Evolutionary conservation across 2,113 vertebrate genomes (phyloP).

Genomic region (Salvelinus fontinalis): DNA sequence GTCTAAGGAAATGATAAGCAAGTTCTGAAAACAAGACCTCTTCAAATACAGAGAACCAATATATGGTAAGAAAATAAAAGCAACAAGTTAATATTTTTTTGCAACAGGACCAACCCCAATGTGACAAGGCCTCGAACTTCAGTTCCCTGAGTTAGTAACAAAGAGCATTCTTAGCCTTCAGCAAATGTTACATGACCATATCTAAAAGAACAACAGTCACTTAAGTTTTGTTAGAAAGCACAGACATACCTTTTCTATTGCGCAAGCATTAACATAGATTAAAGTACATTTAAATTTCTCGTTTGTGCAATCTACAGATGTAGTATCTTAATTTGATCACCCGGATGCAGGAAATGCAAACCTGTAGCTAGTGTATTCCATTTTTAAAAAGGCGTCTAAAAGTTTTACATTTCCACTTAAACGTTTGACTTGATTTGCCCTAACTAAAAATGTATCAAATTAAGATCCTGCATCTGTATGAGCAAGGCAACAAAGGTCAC

Average conservation of each 20-base stretch:
- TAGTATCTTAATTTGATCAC: too few relatives aligned
- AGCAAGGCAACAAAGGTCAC: constrained; percentile 55
- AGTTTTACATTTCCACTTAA: too few relatives aligned
- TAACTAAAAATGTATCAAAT: too few relatives aligned
- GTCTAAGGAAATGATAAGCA: constrained; percentile 25
- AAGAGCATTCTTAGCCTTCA: constrained; percentile 56
- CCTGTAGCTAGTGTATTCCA: too few relatives aligned
- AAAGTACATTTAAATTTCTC: constrained; percentile 51
- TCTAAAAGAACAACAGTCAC: constrained; percentile 42
- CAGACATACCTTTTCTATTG: constrained; percentile 33
- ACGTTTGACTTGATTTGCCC: too few relatives aligned
- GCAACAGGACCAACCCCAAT: constrained; percentile 48
- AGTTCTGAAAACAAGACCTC: constrained; percentile 25
- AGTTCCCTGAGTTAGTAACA: constrained; percentile 82
- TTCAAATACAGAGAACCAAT: constrained; percentile 26
- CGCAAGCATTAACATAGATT: constrained; percentile 53
- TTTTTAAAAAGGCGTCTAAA: too few relatives aligned
- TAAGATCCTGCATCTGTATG: background rate
- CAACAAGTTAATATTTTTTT: constrained; percentile 53
- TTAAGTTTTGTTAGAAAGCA: constrained; percentile 48
- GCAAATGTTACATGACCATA: constrained; percentile 43
- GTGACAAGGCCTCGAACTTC: constrained; percentile 62
- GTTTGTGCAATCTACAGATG: constrained; percentile 57
- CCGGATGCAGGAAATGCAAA: too few relatives aligned
- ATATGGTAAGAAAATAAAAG: constrained; percentile 46